Evolutionary conservation across 2,113 vertebrate genomes (phyloP).

Genomic region (Poeciliopsis prolifica): DNA sequence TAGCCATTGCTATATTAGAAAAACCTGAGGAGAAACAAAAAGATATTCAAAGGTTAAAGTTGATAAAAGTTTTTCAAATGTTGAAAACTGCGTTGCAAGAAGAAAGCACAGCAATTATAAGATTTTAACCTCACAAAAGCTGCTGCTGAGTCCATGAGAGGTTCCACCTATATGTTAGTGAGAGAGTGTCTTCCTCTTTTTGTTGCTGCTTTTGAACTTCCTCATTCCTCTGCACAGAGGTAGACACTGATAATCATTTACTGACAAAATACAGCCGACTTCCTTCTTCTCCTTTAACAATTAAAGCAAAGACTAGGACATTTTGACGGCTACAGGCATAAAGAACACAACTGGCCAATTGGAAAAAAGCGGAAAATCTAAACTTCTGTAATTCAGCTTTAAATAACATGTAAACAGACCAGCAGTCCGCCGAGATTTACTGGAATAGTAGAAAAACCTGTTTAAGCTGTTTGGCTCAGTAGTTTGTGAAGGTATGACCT

Average conservation of each 20-base stretch:
- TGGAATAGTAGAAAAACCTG: slow-evolving; percentile 31
- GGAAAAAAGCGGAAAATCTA: not conserved
- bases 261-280: slow-evolving; percentile 10
- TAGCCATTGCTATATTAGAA: slow-evolving; percentile 47
- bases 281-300: slow-evolving; percentile 35
- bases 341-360: not conserved
- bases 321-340: not conserved
- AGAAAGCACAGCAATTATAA: not conserved
- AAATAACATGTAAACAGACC: not conserved
- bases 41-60: not conserved
- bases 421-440: not conserved
- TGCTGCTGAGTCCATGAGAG: slow-evolving; percentile 9
- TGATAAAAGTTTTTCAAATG: not conserved
- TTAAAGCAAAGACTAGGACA: not conserved
- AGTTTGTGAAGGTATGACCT: not conserved
- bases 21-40: not conserved
- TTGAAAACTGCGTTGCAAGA: not conserved
- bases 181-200: slow-evolving; percentile 21
- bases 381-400: slow-evolving; percentile 14
- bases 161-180: slow-evolving; percentile 23
- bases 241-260: slow-evolving; percentile 20
- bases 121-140: slow-evolving; percentile 4
- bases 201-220: slow-evolving; percentile 54
- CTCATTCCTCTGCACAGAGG: slow-evolving; percentile 65
- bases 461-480: slow-evolving; percentile 18